Conservation (phyloP, 2,888 invertebrate genomes). For the Gandaritis pyraliata region DNA sequence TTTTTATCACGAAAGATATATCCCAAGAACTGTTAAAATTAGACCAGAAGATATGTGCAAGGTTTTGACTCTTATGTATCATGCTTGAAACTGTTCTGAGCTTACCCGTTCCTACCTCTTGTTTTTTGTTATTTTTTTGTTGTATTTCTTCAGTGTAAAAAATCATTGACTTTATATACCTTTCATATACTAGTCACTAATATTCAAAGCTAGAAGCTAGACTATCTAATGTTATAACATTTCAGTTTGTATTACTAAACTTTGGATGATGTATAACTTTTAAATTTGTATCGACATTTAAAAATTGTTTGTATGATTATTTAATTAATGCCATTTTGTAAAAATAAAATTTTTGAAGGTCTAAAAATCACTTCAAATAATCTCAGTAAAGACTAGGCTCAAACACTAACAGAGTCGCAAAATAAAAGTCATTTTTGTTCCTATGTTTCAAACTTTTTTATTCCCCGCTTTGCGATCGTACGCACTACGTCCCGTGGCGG, state of each 20-base stretch:
- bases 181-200: conserved; percentile 23
- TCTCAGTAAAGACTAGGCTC: conserved; percentile 10
- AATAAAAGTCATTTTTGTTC: conserved; percentile 21
- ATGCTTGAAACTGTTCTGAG: conserved; percentile 20
- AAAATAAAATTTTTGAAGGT: conserved; percentile 2
- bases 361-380: neutral
- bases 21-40: no score
- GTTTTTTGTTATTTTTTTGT: conserved; percentile 24
- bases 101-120: conserved; percentile 29
- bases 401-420: conserved; percentile 10
- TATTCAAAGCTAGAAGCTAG: conserved; percentile 18
- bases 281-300: conserved; percentile 13
- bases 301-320: conserved; percentile 4
- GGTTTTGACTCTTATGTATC: conserved; percentile 1
- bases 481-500: conserved; percentile 11
- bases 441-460: conserved; percentile 15
- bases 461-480: conserved; percentile 26
- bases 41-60: no score
- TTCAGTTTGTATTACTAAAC: conserved; percentile 13
- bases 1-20: no score
- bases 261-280: conserved; percentile 9
- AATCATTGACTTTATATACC: conserved; percentile 34
- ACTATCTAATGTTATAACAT: conserved; percentile 10
- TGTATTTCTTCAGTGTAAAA: conserved; percentile 33
- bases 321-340: conserved; percentile 12